Evolutionary conservation across 2,888 invertebrate species (phyloP).

Genomic region (Watsonalla cultraria): DNA sequence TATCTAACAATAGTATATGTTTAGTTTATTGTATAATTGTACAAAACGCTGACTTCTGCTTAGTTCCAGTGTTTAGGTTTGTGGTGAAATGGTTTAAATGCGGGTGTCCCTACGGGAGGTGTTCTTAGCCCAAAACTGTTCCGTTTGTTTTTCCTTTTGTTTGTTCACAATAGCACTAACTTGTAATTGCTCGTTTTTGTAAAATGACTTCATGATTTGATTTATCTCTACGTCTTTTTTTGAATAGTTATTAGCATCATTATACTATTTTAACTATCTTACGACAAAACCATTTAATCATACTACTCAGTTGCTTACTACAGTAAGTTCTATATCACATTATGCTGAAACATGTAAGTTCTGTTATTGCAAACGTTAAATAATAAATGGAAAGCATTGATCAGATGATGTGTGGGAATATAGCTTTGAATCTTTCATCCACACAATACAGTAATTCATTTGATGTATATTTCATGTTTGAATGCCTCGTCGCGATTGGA

Average conservation of each 20-base stretch:
- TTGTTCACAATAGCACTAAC: neutral
- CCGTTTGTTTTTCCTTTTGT: neutral
- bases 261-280: no score
- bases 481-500: constrained; percentile 29
- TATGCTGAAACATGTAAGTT: no score
- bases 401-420: no score
- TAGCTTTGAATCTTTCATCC: neutral
- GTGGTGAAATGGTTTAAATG: constrained; percentile 46
- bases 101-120: constrained; percentile 44
- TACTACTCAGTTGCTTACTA: no score
- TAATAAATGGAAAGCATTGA: no score
- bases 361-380: no score
- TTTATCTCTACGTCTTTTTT: no score
- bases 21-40: constrained; percentile 45
- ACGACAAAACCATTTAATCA: no score
- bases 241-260: no score
- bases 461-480: constrained; percentile 23
- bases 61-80: constrained; percentile 50
- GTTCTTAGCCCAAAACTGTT: constrained; percentile 5
- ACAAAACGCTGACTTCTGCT: constrained; percentile 56
- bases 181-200: neutral
- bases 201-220: no score
- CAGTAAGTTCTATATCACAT: no score
- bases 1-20: constrained; percentile 47
- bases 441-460: constrained; percentile 14